Conservation (phyloP, 2,113 vertebrate genomes). For the Brienomyrus longianalis region DNA sequence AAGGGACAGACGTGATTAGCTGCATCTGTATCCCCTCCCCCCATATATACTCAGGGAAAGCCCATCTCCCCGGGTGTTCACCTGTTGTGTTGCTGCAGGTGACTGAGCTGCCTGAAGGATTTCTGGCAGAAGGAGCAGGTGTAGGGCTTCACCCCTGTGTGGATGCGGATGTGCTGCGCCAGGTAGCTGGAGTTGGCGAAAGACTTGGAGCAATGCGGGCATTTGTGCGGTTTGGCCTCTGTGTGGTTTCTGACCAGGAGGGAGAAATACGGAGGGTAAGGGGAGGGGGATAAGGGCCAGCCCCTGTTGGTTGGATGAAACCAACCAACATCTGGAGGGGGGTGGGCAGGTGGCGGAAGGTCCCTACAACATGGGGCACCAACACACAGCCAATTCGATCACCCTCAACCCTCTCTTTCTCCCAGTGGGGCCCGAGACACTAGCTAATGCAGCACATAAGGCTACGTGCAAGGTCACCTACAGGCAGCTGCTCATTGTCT, state of each 20-base stretch:
- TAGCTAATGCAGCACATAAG: background rate
- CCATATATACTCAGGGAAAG: background rate
- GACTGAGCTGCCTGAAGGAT: slow-evolving; percentile 89
- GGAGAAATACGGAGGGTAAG: slow-evolving; percentile 13
- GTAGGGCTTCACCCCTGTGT: slow-evolving; percentile 96
- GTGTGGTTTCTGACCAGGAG: slow-evolving; percentile 83
- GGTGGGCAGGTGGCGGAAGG: background rate
- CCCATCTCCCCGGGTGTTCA: slow-evolving; percentile 45
- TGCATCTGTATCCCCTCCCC: background rate
- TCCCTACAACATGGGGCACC: background rate
- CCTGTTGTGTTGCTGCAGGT: slow-evolving; percentile 98
- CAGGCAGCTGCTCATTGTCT: background rate
- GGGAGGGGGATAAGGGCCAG: background rate
- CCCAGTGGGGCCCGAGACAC: background rate
- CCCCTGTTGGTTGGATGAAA: background rate
- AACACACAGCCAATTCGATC: background rate
- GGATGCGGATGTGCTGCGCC: slow-evolving; percentile 95
- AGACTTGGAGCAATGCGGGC: slow-evolving; percentile 95
- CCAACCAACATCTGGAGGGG: background rate
- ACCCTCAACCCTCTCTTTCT: background rate
- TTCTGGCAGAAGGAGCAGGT: slow-evolving; percentile 92
- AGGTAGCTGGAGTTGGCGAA: slow-evolving; percentile 98
- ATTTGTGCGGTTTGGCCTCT: slow-evolving; percentile 98
- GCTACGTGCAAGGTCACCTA: background rate
- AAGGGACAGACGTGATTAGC: slow-evolving; percentile 38